Percentiles rank a stretch among this genome's conserved stretches.
phyloP scores from a whole-genome alignment of 2,797 vertebrate genomes.

The Pseudomugil tenellus region DNA sequence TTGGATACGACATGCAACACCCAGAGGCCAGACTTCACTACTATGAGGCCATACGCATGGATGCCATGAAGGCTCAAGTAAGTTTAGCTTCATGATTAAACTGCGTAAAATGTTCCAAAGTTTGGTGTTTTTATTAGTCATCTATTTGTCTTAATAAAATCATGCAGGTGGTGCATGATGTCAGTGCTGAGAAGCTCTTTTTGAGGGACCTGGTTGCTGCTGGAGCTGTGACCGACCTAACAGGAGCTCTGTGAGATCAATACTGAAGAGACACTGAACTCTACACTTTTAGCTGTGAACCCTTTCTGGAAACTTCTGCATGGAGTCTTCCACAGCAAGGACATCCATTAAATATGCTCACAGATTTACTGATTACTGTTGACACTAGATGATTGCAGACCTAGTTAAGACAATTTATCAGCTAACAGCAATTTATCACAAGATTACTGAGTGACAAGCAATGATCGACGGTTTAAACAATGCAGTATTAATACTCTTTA shows the following conservation, averaged over 20 bases:
- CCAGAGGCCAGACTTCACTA: slow-evolving; percentile 83
- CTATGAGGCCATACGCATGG: slow-evolving; percentile 81
- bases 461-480: not conserved
- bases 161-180: slow-evolving; percentile 82
- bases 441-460: not conserved
- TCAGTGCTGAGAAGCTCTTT: slow-evolving; percentile 82
- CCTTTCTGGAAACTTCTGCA: slow-evolving; percentile 1
- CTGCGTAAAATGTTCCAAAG: not conserved
- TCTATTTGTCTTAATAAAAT: not conserved
- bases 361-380: slow-evolving; percentile 22
- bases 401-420: not conserved
- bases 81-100: slow-evolving; percentile 2
- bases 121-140: not conserved
- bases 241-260: slow-evolving; percentile 76
- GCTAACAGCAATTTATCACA: slow-evolving; percentile 14
- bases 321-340: slow-evolving; percentile 10
- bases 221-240: slow-evolving; percentile 81
- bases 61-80: slow-evolving; percentile 78
- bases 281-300: slow-evolving; percentile 3
- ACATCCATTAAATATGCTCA: not conserved
- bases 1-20: slow-evolving; percentile 83
- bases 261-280: slow-evolving; percentile 22
- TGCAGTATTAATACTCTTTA: slow-evolving; percentile 7
- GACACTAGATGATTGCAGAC: slow-evolving; percentile 10
- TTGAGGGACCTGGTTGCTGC: slow-evolving; percentile 79